Conservation (phyloP, 1,140 invertebrate species). For the Nautilus pompilius region DNA sequence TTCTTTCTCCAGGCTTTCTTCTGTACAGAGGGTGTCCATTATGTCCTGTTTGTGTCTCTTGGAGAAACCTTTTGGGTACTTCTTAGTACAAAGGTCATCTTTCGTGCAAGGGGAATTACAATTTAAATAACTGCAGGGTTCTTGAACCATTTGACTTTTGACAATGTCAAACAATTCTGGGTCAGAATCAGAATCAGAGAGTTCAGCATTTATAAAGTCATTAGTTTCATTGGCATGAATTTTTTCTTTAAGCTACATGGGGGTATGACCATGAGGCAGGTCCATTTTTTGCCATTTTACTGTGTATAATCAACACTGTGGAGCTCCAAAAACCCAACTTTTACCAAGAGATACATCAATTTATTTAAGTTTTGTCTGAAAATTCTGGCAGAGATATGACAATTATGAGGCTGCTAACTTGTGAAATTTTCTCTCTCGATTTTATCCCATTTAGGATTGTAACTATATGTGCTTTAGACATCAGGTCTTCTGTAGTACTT, state of each 20-base stretch:
- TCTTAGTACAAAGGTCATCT: neutral
- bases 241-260: neutral
- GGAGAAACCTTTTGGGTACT: neutral
- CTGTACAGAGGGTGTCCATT: neutral
- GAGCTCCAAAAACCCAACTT: neutral
- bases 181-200: neutral
- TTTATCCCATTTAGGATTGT: neutral
- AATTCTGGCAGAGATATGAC: neutral
- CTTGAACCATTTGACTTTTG: neutral
- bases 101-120: neutral
- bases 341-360: neutral
- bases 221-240: neutral
- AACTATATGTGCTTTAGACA: neutral
- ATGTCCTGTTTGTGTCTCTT: neutral
- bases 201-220: neutral
- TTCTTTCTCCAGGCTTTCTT: neutral
- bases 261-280: neutral
- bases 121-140: neutral
- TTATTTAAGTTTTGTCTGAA: too few species aligned
- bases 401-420: neutral
- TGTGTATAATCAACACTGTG: neutral
- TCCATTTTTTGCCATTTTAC: neutral
- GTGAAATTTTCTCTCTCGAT: neutral
- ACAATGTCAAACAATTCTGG: neutral
- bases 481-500: neutral